phyloP scores from a whole-genome alignment of 92 coral and sea anemone genomes.

The Galaxea fascicularis region DNA sequence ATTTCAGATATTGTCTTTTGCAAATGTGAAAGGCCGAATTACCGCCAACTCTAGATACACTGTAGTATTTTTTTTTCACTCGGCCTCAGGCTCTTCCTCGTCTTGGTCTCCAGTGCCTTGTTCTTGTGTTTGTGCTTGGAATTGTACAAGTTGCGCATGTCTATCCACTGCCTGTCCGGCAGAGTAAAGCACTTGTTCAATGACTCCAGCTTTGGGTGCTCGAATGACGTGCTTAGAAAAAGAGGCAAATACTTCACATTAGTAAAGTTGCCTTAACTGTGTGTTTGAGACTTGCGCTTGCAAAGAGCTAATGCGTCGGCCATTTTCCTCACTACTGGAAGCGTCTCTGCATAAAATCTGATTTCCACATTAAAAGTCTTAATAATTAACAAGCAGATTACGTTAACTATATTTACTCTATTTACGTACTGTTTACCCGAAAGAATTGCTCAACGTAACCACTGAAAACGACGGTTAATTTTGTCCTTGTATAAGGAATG shows the following conservation, averaged over 20 bases:
- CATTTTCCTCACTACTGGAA: too few species aligned
- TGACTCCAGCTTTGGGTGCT: conserved; percentile 92
- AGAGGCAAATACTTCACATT: background rate
- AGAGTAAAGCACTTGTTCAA: conserved; percentile 76
- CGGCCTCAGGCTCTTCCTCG: conserved; percentile 33
- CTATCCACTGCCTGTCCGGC: conserved; percentile 84
- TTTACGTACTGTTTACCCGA: too few species aligned
- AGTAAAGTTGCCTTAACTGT: background rate
- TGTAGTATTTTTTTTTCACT: background rate
- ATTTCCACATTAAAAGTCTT: too few species aligned
- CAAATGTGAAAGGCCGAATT: too few species aligned
- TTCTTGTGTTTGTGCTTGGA: conserved; percentile 61
- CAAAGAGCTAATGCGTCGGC: too few species aligned
- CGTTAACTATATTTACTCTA: too few species aligned
- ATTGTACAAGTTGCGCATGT: conserved; percentile 87
- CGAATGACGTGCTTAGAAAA: conserved; percentile 85
- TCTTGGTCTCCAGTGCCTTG: conserved; percentile 45
- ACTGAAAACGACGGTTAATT: too few species aligned
- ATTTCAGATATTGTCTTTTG: background rate
- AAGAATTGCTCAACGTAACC: too few species aligned
- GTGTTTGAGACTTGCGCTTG: background rate
- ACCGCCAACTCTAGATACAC: background rate
- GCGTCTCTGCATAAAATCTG: too few species aligned
- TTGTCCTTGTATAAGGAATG: too few species aligned
- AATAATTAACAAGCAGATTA: too few species aligned